phyloP scores from a whole-genome alignment of 2,888 invertebrate genomes.

The Andricus quercusramuli region DNA sequence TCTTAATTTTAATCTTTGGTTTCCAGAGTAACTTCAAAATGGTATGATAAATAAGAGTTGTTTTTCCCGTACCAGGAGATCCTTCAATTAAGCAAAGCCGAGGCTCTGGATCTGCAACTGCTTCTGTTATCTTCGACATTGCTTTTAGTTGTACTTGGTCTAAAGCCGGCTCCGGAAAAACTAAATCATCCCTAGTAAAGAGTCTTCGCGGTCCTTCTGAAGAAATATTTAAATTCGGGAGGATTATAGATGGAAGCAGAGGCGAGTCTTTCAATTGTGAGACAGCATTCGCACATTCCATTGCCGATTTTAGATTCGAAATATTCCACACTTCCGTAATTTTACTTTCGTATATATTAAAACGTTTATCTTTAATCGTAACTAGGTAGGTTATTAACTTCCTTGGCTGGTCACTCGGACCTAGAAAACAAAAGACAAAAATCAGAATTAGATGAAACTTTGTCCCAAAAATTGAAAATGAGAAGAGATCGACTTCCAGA shows the following conservation, averaged over 20 bases:
- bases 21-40: neutral
- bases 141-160: neutral
- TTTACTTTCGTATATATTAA: neutral
- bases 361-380: neutral
- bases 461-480: too few relatives aligned
- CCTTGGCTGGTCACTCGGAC: neutral
- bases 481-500: too few relatives aligned
- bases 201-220: neutral
- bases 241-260: neutral
- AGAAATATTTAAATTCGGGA: neutral
- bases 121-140: neutral
- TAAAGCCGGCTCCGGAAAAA: neutral
- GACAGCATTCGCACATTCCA: neutral
- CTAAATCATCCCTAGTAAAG: neutral
- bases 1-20: neutral
- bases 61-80: slow-evolving; percentile 25
- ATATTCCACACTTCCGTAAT: neutral
- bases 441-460: too few relatives aligned
- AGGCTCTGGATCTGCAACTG: neutral
- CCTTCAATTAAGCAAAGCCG: neutral
- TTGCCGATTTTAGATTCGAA: neutral
- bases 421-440: neutral
- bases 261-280: neutral
- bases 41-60: neutral
- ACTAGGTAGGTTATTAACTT: neutral